Conservation (phyloP, 2,888 invertebrate genomes). For the Allophyes oxyacanthae region DNA sequence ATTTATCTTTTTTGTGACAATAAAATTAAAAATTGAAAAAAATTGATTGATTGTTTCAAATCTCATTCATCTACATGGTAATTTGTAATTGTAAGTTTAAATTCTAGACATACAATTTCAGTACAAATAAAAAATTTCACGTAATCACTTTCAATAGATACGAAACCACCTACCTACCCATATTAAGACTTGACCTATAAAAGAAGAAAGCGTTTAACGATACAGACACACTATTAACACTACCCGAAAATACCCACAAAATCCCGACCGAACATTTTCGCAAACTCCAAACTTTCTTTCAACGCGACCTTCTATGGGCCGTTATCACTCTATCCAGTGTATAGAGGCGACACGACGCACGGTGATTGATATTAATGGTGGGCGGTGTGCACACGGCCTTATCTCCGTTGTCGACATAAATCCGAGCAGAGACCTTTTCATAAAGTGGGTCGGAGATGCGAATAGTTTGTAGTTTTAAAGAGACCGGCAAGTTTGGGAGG, state of each 20-base stretch:
- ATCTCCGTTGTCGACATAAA: slow-evolving; percentile 75
- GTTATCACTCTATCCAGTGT: slow-evolving; percentile 76
- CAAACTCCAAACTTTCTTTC: slow-evolving; percentile 53
- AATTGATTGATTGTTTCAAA: too few species aligned
- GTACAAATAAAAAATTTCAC: too few species aligned
- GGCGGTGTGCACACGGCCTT: slow-evolving; percentile 66
- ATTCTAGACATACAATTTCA: too few species aligned
- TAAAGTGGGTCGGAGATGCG: slow-evolving; percentile 59
- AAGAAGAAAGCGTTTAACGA: neutral
- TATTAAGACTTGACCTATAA: neutral
- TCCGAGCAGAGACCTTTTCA: slow-evolving; percentile 64
- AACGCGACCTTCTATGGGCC: slow-evolving; percentile 70
- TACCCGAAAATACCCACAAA: slow-evolving; percentile 22
- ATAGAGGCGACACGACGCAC: slow-evolving; percentile 61
- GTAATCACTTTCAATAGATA: too few species aligned
- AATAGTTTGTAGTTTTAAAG: slow-evolving; percentile 61
- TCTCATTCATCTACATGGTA: too few species aligned
- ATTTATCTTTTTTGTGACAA: too few species aligned
- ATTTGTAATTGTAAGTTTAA: too few species aligned
- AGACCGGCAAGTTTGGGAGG: slow-evolving; percentile 39
- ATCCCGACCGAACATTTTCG: slow-evolving; percentile 40
- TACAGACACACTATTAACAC: slow-evolving; percentile 30
- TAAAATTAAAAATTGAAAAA: too few species aligned
- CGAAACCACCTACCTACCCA: neutral
- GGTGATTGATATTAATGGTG: slow-evolving; percentile 85